Conservation (phyloP, 2,888 invertebrate genomes). For the Drosophila pegasa region DNA sequence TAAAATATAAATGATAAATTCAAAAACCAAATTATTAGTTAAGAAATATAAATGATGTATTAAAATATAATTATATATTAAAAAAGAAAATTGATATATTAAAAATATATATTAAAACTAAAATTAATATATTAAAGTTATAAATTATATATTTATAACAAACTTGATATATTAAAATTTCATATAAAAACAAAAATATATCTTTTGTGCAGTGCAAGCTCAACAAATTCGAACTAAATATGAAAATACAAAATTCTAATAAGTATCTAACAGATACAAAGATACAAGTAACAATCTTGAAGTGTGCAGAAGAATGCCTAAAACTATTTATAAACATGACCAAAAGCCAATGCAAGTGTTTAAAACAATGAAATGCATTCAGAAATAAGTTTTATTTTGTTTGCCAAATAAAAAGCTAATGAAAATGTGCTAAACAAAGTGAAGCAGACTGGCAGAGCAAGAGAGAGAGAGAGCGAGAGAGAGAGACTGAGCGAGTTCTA, state of each 20-base stretch:
- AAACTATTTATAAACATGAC: neutral
- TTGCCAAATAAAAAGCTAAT: conserved; percentile 18
- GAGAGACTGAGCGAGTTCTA: conserved; percentile 41
- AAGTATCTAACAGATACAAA: neutral
- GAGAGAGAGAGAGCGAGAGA: conserved; percentile 4
- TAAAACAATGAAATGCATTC: conserved; percentile 6
- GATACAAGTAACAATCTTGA: neutral
- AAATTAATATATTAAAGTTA: no score
- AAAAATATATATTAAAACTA: no score
- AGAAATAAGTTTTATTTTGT: conserved; percentile 10
- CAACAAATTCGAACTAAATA: neutral
- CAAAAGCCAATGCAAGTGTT: conserved; percentile 1
- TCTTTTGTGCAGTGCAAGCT: neutral
- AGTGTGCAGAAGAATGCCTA: neutral
- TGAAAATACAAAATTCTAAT: neutral
- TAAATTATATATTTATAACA: no score
- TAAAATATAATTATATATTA: no score
- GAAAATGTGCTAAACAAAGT: conserved; percentile 35
- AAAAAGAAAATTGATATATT: no score
- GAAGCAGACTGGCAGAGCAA: conserved; percentile 28
- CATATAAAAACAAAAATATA: neutral
- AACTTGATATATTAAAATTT: no score
- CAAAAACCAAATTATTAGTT: no score
- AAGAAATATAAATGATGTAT: no score
- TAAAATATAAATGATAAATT: no score